Percentiles rank a stretch among this genome's conserved stretches.
Evolutionary conservation across 2,113 vertebrate species (phyloP).

Genomic region (Aphelocoma coerulescens): DNA sequence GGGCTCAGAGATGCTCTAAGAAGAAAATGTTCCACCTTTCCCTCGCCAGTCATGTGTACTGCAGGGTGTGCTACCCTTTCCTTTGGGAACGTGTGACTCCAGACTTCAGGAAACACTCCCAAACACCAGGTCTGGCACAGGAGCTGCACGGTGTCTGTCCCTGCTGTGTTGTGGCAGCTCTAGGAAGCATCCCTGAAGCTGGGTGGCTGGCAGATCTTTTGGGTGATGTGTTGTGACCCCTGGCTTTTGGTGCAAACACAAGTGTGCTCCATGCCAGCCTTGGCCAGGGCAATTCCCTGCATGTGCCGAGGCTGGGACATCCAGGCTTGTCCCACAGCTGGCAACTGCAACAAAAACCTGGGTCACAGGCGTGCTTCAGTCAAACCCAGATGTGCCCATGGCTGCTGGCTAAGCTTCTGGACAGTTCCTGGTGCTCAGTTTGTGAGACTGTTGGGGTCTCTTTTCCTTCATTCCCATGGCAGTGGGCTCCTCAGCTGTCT

Average conservation of each 20-base stretch:
- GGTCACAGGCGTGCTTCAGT: background rate
- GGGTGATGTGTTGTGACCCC: background rate
- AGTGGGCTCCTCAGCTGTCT: background rate
- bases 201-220: background rate
- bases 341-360: background rate
- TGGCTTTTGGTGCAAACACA: background rate
- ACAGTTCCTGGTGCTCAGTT: background rate
- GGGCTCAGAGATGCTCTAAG: background rate
- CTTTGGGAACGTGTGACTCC: background rate
- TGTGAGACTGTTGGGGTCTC: accelerated
- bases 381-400: background rate
- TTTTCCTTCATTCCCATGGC: accelerated
- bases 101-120: background rate
- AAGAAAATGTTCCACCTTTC: background rate
- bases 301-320: background rate
- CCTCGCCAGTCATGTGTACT: background rate
- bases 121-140: background rate
- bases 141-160: constrained; percentile 23
- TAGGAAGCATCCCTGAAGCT: background rate
- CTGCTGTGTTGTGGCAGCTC: constrained; percentile 10
- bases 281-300: background rate
- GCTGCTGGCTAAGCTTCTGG: constrained; percentile 27
- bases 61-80: background rate
- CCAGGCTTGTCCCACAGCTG: background rate
- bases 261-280: constrained; percentile 2